Conservation (phyloP, 2,797 vertebrate species). For the Salmo trutta region DNA sequence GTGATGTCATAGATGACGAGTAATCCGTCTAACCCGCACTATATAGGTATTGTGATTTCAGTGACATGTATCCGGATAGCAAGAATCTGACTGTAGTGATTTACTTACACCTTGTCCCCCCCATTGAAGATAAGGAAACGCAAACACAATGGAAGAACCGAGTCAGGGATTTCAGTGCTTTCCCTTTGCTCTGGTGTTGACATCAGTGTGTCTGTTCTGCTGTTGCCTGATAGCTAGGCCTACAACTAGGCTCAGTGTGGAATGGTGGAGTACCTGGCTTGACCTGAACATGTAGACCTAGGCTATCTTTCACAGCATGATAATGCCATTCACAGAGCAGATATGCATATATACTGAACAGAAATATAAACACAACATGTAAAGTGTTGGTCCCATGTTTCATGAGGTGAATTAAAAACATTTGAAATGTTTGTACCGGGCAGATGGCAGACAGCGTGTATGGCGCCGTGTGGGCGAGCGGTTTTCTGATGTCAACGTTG, state of each 20-base stretch:
- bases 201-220: background rate
- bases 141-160: constrained; percentile 48
- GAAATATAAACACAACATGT: too few relatives aligned
- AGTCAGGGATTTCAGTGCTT: constrained; percentile 50
- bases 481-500: too few relatives aligned
- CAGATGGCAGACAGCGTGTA: too few relatives aligned
- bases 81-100: constrained; percentile 22
- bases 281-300: background rate
- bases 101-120: constrained; percentile 19
- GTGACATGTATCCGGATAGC: constrained; percentile 1
- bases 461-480: too few relatives aligned
- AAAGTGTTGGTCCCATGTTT: too few relatives aligned
- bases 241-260: background rate
- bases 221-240: background rate
- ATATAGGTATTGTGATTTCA: background rate
- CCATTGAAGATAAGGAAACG: constrained; percentile 40
- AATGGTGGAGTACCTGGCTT: background rate
- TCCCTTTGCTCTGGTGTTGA: constrained; percentile 9
- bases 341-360: background rate
- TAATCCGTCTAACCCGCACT: too few relatives aligned
- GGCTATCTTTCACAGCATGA: too few relatives aligned
- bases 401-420: too few relatives aligned
- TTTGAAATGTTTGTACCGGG: too few relatives aligned
- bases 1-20: background rate
- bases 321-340: background rate